Base-by-base conservation (phyloP, 2,888 invertebrate species). In the Odiellus spinosus region DNA sequence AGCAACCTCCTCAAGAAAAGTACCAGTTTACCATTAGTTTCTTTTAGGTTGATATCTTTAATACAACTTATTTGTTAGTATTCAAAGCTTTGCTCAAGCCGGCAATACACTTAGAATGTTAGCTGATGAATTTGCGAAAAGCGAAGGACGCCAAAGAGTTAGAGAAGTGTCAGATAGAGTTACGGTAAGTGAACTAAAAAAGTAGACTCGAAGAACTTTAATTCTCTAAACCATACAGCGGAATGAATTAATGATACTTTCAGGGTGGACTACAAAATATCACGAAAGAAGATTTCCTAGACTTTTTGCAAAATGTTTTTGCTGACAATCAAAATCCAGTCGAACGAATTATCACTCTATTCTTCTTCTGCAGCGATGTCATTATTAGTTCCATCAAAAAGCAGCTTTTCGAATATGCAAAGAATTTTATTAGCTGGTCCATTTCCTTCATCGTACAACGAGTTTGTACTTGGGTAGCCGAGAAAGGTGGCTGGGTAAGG, bases 301-400 rank as follows among this genome's bases (percentile, higher is more conserved):
- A 55, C 3, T 43, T 64, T 17, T 47, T 64, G 11, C 36, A 54
- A 4, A 58, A 59, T 45, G 52, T 63, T 4, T 60, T 63, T 44
- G 50, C 46, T 11, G 57, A 55, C 20, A 58, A 58, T 1, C 14
- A 20, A 11, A 56, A 63, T 14, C 61, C 60, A 17, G 53, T 51
- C n/a, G 58, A 61, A 46, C 52, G 61, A 33, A 59, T 65, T 39
- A 54, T 64, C 17, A 60, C 63, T 4, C 52, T 65, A 12, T 64
- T 65, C 53, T 61, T 57, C 53, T 65, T 65, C 55, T 64, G 64
- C 47, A 57, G 62, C 4, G 64, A 64, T 50, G 54, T 65, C 34
- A 59, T 62, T 38, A 59, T 63, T 44, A 51, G 58, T 45, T 53
- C 60, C 5, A 50, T 61, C 17, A 52, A 49, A 20, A 35, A 51